Base-by-base conservation (phyloP, 1,140 invertebrate species). In the Daktulosphaira vitifoliae region DNA sequence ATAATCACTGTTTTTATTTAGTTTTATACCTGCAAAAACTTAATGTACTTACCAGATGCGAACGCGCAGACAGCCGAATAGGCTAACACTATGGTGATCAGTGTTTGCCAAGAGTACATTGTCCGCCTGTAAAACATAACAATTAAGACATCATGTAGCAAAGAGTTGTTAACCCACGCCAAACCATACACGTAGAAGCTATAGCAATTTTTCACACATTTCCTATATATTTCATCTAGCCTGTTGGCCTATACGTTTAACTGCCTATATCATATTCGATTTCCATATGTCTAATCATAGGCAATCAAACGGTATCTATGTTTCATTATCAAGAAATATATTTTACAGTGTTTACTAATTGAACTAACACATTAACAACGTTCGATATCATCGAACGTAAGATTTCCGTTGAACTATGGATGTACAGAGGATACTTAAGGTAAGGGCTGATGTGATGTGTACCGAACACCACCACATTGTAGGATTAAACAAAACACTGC, bases 1-100 rank as follows among this genome's bases (percentile, higher is more conserved):
- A 44, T 59, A 59, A 59, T 59, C 39, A 59, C 39, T 59, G 54
- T 59, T 59, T 42, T 13, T 59, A 25, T 54, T 39, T 7, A 2
- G 48, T 26, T 2, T 5, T 13, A 33, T 33, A 6, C n/a, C n/a
- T n/a, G n/a, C n/a, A n/a, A n/a, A n/a, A n/a, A n/a, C 11, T 33
- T 33, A 26, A 33, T 2, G 6, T 62, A 62, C 56, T 16, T 62
- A 62, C 56, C 56, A 3, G 56, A 62, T 46, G 56, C 42, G 26
- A 62, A 62, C 56, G 56, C 56, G 56, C 56, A 62, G 56, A 62
- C 56, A 29, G 56, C 56, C 22, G 56, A 62, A 62, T 25, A 62
- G 56, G 56, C 56, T 18, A 62, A 46, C 56, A 62, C 56, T 46
- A 25, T 13, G 18, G 16, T 48, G 9, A 48, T 39, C 56, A 62